phyloP scores from a whole-genome alignment of 1,140 invertebrate species.

The Drosophila murphyi region DNA sequence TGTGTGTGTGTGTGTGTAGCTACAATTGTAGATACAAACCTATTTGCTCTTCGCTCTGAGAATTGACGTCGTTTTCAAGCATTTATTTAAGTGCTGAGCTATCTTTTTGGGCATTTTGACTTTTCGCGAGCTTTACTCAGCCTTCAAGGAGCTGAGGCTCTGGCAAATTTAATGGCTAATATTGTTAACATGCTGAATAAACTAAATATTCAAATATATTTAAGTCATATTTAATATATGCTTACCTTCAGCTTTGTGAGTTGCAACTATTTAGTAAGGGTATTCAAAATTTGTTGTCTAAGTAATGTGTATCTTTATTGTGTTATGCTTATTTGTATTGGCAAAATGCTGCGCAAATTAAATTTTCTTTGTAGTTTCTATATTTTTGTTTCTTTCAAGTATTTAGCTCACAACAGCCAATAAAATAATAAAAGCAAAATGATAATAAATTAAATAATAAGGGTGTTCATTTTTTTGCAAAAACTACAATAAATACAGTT shows the following conservation, averaged over 20 bases:
- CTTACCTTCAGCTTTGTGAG: background rate
- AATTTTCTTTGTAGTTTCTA: constrained; percentile 19
- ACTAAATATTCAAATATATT: background rate
- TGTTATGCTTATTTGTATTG: constrained; percentile 39
- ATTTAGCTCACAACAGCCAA: constrained; percentile 14
- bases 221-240: background rate
- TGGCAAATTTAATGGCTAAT: too few relatives aligned
- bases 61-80: constrained; percentile 19
- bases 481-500: too few relatives aligned
- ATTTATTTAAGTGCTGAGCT: background rate
- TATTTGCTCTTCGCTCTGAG: constrained; percentile 6
- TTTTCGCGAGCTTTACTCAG: background rate
- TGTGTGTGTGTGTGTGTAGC: background rate
- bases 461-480: too few relatives aligned
- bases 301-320: background rate
- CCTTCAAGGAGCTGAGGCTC: too few relatives aligned
- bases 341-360: constrained; percentile 63
- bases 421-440: too few relatives aligned
- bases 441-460: too few relatives aligned
- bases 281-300: constrained; percentile 12
- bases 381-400: constrained; percentile 7
- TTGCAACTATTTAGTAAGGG: constrained; percentile 13
- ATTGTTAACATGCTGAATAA: too few relatives aligned
- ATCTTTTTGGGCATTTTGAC: background rate
- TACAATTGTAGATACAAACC: constrained; percentile 14